Conservation (phyloP, 2,888 invertebrate genomes). For the Philopedon plagiatum region DNA sequence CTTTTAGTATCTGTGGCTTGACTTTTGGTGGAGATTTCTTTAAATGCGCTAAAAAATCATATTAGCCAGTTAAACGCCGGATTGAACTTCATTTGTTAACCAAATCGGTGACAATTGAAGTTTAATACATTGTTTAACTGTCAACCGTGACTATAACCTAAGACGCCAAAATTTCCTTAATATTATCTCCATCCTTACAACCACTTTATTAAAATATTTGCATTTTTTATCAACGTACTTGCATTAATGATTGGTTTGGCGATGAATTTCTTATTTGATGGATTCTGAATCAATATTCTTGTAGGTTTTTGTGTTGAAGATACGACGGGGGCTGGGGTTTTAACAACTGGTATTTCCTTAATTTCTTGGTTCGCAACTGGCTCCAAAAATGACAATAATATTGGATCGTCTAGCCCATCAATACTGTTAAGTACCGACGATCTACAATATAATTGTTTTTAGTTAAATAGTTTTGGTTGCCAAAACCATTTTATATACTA, state of each 20-base stretch:
- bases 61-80: no score
- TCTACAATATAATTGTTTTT: slow-evolving; percentile 47
- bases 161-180: no score
- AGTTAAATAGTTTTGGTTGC: neutral
- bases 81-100: no score
- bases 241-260: slow-evolving; percentile 62
- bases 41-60: slow-evolving; percentile 57
- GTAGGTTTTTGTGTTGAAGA: slow-evolving; percentile 57
- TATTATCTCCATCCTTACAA: no score
- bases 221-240: slow-evolving; percentile 56
- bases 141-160: no score
- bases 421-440: slow-evolving; percentile 55
- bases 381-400: slow-evolving; percentile 59
- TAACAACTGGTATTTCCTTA: slow-evolving; percentile 47
- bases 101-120: no score
- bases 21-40: slow-evolving; percentile 55
- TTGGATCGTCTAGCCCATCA: slow-evolving; percentile 58
- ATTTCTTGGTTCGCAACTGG: slow-evolving; percentile 52
- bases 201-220: no score
- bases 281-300: slow-evolving; percentile 64
- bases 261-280: slow-evolving; percentile 64
- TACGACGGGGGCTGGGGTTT: slow-evolving; percentile 23
- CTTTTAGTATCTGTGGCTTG: slow-evolving; percentile 64
- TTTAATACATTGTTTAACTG: no score
- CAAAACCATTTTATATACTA: slow-evolving; percentile 32